phyloP scores from a whole-genome alignment of 2,888 invertebrate genomes.

The Bombyx huttoni region DNA sequence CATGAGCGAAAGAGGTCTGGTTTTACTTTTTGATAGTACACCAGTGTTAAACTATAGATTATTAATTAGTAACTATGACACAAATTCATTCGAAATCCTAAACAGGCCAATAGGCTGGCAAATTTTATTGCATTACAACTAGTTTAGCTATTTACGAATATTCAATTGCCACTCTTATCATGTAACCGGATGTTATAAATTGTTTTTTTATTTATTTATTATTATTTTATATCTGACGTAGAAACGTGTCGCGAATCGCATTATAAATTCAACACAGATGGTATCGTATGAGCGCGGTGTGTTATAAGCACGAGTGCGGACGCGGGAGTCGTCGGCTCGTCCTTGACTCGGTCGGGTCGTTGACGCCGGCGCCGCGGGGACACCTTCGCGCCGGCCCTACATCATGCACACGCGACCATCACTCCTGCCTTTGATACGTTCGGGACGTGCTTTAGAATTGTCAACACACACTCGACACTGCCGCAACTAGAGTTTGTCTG shows the following conservation, averaged over 20 bases:
- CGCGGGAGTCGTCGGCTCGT: constrained; percentile 28
- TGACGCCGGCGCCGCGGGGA: constrained; percentile 49
- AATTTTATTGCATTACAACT: too few relatives aligned
- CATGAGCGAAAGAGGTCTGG: too few relatives aligned
- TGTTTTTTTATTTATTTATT: neutral
- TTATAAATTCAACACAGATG: neutral
- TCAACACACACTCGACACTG: constrained; percentile 23
- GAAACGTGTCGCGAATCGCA: neutral
- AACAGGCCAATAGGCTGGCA: too few relatives aligned
- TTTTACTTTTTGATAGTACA: too few relatives aligned
- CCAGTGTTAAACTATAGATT: too few relatives aligned
- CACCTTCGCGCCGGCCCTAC: constrained; percentile 35
- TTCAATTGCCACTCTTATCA: neutral
- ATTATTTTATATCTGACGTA: neutral
- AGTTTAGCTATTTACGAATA: neutral
- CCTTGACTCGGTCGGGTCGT: constrained; percentile 55
- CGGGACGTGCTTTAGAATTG: constrained; percentile 25
- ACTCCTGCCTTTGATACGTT: constrained; percentile 33
- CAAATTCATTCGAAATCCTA: too few relatives aligned
- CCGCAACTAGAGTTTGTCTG: neutral
- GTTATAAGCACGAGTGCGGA: constrained; percentile 2
- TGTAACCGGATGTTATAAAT: neutral
- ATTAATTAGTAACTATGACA: too few relatives aligned
- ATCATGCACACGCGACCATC: constrained; percentile 50
- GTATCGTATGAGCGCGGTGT: neutral